Percentiles rank a stretch among this genome's conserved stretches.
These are phyloP conservation scores for Halesus radiatus DNA, from an alignment of 1,140 invertebrate species.

Conservation along the genomic window DNA sequence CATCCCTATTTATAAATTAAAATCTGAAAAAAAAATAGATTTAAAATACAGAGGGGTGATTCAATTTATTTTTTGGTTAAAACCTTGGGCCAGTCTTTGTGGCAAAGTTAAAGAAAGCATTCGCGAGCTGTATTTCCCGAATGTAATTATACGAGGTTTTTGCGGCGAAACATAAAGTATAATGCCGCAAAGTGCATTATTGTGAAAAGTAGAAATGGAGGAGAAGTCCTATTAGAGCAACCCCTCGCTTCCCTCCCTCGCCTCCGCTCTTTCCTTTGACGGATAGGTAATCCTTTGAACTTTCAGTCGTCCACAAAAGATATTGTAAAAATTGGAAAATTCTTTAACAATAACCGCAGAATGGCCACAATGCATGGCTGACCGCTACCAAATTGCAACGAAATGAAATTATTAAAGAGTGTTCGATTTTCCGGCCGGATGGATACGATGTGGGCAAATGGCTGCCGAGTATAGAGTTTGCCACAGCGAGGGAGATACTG, in stretches of 20 bases:
- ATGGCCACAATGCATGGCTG: conserved; percentile 36
- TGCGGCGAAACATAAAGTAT: background rate
- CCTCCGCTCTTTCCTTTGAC: conserved; percentile 10
- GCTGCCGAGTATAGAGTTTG: background rate
- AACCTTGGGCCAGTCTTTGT: background rate
- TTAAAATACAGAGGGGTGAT: background rate
- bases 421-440: conserved; percentile 48
- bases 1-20: background rate
- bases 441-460: conserved; percentile 33
- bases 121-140: background rate
- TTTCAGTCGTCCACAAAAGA: conserved; percentile 39
- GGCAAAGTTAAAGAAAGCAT: background rate
- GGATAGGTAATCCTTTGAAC: conserved; percentile 52
- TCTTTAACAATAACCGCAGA: conserved; percentile 54
- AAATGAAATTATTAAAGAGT: conserved; percentile 55
- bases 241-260: background rate
- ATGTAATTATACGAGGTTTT: too few relatives aligned
- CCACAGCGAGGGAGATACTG: background rate
- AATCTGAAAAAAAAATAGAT: background rate
- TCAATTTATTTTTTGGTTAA: background rate
- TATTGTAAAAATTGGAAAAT: conserved; percentile 46
- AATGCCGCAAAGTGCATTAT: conserved; percentile 43
- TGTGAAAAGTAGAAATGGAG: conserved; percentile 46
- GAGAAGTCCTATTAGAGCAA: conserved; percentile 35
- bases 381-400: conserved; percentile 52